Percentiles rank a stretch among this genome's conserved stretches.
Conservation (phyloP, 2,888 invertebrate genomes). For the Enchytraeus crypticus region DNA sequence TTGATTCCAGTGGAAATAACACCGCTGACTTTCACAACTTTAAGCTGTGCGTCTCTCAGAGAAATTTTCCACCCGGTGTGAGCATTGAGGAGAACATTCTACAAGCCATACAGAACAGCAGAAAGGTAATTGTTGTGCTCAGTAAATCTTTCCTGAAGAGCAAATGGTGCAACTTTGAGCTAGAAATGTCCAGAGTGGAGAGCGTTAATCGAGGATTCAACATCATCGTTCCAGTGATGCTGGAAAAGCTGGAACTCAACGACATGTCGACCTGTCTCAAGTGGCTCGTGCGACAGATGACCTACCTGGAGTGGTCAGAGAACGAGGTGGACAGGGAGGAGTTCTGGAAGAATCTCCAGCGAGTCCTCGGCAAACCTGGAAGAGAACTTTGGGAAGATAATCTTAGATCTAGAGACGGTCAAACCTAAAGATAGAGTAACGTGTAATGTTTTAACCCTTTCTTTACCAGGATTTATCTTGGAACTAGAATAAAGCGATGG, state of each 20-base stretch:
- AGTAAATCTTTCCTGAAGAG: slow-evolving; percentile 2
- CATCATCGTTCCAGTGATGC: slow-evolving; percentile 5
- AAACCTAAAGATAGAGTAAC: too few relatives aligned
- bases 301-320: background rate
- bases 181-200: slow-evolving; percentile 7
- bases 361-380: too few relatives aligned
- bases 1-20: too few relatives aligned
- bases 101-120: slow-evolving; percentile 2
- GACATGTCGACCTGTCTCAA: background rate
- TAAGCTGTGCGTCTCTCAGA: background rate
- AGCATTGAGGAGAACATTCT: slow-evolving; percentile 1
- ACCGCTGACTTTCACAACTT: too few relatives aligned
- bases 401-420: too few relatives aligned
- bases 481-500: too few relatives aligned
- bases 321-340: background rate
- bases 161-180: slow-evolving; percentile 8
- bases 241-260: background rate
- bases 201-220: slow-evolving; percentile 7
- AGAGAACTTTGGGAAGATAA: too few relatives aligned
- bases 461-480: too few relatives aligned
- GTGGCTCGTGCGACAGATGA: background rate
- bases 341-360: too few relatives aligned
- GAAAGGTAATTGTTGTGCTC: slow-evolving; percentile 3
- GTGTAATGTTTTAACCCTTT: too few relatives aligned
- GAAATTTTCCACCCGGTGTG: slow-evolving; percentile 4